These are phyloP conservation scores for Lanistes nyassanus DNA, from an alignment of 1,140 invertebrate genomes.

Conservation along the genomic window DNA sequence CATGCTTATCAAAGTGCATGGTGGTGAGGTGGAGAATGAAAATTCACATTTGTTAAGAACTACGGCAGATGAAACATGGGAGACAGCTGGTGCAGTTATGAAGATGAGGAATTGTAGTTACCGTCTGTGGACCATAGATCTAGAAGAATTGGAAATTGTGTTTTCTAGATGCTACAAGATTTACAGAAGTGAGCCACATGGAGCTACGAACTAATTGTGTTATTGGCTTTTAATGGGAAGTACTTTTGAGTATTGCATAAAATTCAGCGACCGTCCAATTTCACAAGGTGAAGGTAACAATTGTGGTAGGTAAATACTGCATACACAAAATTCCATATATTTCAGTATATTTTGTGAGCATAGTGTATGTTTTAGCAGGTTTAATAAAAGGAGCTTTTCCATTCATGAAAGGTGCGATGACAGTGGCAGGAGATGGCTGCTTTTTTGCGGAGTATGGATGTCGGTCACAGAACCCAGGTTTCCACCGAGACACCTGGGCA, in stretches of 20 bases:
- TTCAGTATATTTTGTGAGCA: too few species aligned
- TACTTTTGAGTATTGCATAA: neutral
- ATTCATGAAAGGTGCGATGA: slow-evolving; percentile 43
- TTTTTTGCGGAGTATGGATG: slow-evolving; percentile 42
- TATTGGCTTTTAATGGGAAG: neutral
- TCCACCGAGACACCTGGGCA: slow-evolving; percentile 17
- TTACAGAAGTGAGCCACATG: too few species aligned
- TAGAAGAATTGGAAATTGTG: neutral
- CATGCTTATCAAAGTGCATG: neutral
- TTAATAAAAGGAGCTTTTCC: too few species aligned
- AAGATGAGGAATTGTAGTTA: neutral
- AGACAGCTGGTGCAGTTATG: too few species aligned
- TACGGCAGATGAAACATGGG: neutral
- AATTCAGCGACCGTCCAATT: too few species aligned
- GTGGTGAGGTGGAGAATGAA: neutral
- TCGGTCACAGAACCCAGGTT: slow-evolving; percentile 20
- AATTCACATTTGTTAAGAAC: neutral
- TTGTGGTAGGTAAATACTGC: too few species aligned
- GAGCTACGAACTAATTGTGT: too few species aligned
- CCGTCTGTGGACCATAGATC: neutral
- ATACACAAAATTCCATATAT: too few species aligned
- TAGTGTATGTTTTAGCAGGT: too few species aligned
- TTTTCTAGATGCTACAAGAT: too few species aligned
- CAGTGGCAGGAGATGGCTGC: slow-evolving; percentile 41
- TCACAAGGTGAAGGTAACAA: too few species aligned